phyloP scores from a whole-genome alignment of 2,797 vertebrate species.

The Acanthurus lineatus region DNA sequence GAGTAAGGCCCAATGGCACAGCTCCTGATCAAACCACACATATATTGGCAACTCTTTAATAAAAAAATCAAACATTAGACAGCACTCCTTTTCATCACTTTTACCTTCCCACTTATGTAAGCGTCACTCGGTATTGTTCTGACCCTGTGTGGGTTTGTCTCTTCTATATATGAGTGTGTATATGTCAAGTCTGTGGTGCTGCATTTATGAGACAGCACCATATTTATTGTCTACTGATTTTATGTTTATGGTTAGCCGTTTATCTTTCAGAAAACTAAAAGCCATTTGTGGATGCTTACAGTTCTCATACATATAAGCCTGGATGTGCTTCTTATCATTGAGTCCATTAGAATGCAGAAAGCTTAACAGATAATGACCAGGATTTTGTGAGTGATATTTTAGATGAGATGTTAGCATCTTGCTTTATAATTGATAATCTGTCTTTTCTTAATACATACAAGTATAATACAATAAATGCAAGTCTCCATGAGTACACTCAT shows the following conservation, averaged over 20 bases:
- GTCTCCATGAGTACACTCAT: not conserved
- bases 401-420: slow-evolving; percentile 9
- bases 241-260: not conserved
- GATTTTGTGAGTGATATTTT: slow-evolving; percentile 1
- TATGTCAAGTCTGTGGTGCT: slow-evolving; percentile 9
- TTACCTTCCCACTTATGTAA: slow-evolving; percentile 9
- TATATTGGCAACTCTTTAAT: not conserved
- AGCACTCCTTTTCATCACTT: not conserved
- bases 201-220: slow-evolving; percentile 19
- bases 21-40: not conserved
- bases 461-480: not conserved
- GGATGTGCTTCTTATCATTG: slow-evolving; percentile 18
- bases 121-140: slow-evolving; percentile 12
- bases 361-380: slow-evolving; percentile 5
- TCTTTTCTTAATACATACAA: slow-evolving; percentile 19
- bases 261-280: slow-evolving; percentile 18
- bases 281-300: slow-evolving; percentile 19
- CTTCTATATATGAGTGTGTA: not conserved
- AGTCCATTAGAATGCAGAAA: not conserved
- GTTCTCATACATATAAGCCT: slow-evolving; percentile 8
- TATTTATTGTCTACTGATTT: slow-evolving; percentile 14
- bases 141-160: slow-evolving; percentile 4
- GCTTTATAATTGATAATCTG: slow-evolving; percentile 2
- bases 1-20: not conserved
- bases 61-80: not conserved